These are phyloP conservation scores for honey bee (Apis mellifera) DNA, from an alignment of 1,140 invertebrate species.

Conservation along the genomic window DNA sequence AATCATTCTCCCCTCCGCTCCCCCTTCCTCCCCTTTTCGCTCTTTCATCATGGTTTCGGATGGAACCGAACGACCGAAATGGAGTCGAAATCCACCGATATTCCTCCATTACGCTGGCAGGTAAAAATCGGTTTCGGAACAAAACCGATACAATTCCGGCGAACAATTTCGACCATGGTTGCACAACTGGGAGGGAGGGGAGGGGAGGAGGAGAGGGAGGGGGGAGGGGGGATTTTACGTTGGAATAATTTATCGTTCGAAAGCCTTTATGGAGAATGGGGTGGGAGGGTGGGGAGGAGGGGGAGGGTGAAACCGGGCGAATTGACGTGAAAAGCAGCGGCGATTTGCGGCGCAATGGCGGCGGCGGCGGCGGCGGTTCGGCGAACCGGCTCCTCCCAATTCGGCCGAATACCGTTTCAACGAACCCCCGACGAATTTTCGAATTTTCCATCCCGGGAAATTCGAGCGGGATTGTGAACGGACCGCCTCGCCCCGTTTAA, in stretches of 20 bases:
- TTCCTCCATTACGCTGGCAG: background rate
- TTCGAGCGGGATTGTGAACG: slow-evolving; percentile 40
- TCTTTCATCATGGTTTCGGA: background rate
- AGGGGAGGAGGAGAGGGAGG: too few species aligned
- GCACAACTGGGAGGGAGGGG: too few species aligned
- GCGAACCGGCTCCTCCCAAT: slow-evolving; percentile 43
- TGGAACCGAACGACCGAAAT: background rate
- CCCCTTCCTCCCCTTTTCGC: rapidly evolving
- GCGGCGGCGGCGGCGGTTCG: slow-evolving; percentile 56
- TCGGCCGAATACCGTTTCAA: slow-evolving; percentile 14
- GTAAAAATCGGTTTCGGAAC: background rate
- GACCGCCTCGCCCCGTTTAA: background rate
- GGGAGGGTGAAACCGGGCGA: slow-evolving; percentile 28
- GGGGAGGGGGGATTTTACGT: slow-evolving; percentile 38
- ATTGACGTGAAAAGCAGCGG: slow-evolving; percentile 65
- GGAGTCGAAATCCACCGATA: background rate
- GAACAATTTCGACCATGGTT: slow-evolving; percentile 13
- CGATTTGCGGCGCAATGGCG: slow-evolving; percentile 65
- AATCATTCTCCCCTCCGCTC: background rate
- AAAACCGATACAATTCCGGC: slow-evolving; percentile 28
- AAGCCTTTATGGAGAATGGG: slow-evolving; percentile 48
- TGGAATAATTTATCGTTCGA: slow-evolving; percentile 64
- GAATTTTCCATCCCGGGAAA: slow-evolving; percentile 54
- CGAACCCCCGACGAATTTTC: slow-evolving; percentile 47
- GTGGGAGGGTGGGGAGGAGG: too few species aligned